Base-by-base conservation (phyloP, 2,797 vertebrate genomes). In the Danio tinwini region DNA sequence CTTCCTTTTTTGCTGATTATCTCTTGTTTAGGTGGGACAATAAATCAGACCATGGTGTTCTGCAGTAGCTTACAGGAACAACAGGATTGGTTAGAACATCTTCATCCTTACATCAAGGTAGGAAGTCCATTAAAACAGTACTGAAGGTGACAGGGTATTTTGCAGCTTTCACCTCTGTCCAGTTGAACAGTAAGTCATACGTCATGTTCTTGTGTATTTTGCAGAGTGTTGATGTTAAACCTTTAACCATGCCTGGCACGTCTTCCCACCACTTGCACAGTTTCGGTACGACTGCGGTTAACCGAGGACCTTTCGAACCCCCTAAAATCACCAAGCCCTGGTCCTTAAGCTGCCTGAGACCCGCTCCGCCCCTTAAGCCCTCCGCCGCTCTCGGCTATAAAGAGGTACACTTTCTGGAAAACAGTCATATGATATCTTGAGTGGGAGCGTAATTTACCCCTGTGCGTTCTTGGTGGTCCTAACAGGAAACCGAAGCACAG, bases 371-470 rank as follows among this genome's bases (percentile, higher is more conserved):
- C 0, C 97, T 99, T 86, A 96, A 95, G 82, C 97, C 97, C 0
- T 99, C 97, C 0, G 97, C 97, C n/a, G 98, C 98, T 0, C 94
- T 99, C 89, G 95, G 97, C 83, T 99, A 98, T 91, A 99, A 99
- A 93, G 97, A 99, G 96, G 98, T 99, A 96, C 1, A 11, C 68
- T 56, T 47, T 63, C 63, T 40, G 65, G 75, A 76, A 83, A 74
- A 70, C 62, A 55, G 49, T 88, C 74, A 82, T 52, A 56, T 12
- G 40, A 65, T 40, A 4, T 63, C 5, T 40, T 61, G 64, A 50
- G 84, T 85, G 78, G 83, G 83, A 61, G 81, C 78, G 78, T 84
- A 76, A 78, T 80, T 73, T 16, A 78, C 71, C 16, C 52, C 37
- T 61, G 69, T 78, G 37, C 62, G n/a, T 68, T n/a, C 37, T 21